Evolutionary conservation across 2,797 vertebrate genomes (phyloP).

Genomic region (Rhinoraja longicauda): DNA sequence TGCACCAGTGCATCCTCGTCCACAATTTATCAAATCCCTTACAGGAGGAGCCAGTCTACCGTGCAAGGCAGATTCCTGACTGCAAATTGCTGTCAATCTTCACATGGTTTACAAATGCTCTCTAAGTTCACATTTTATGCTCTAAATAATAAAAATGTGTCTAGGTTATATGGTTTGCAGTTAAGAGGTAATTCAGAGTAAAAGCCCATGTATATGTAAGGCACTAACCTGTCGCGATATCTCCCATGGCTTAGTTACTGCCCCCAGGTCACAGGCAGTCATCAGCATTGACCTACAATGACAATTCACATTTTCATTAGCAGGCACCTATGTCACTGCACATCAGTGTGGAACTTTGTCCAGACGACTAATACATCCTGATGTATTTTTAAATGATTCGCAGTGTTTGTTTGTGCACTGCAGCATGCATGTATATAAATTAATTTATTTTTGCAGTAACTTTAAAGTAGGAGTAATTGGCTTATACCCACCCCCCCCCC

Average conservation of each 20-base stretch:
- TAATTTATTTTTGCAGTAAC: not conserved
- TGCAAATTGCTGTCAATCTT: not conserved
- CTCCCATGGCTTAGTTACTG: conserved; percentile 98
- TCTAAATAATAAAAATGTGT: not conserved
- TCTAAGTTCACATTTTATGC: not conserved
- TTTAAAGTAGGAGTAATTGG: not conserved
- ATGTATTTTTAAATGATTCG: not conserved
- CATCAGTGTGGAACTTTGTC: not conserved
- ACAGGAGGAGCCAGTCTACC: not conserved
- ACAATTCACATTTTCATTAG: conserved; percentile 30
- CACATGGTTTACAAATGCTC: not conserved
- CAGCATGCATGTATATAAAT: not conserved
- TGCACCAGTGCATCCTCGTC: too few species aligned
- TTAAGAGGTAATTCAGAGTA: not conserved
- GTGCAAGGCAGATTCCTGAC: not conserved
- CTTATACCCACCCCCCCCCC: not conserved
- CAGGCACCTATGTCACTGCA: not conserved
- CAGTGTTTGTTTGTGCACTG: not conserved
- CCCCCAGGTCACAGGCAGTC: conserved; percentile 98
- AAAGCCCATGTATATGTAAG: not conserved
- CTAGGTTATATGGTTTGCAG: not conserved
- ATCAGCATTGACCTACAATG: conserved; percentile 94
- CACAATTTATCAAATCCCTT: not conserved
- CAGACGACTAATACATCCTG: not conserved
- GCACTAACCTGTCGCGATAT: conserved; percentile 88